Conservation (phyloP, 2,113 vertebrate species). For the Rhinopomastus cyanomelas region DNA sequence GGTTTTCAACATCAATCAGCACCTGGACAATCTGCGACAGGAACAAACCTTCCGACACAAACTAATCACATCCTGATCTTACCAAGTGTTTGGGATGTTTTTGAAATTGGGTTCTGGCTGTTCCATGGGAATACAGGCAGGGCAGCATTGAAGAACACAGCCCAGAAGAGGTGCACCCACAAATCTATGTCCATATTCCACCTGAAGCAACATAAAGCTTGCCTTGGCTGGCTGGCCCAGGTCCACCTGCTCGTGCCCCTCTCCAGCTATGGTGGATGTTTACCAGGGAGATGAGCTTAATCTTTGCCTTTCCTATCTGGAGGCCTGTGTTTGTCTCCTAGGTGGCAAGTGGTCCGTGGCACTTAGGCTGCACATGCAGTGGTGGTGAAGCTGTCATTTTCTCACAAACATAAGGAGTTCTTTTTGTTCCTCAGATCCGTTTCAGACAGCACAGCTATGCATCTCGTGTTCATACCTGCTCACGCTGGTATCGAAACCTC, state of each 20-base stretch:
- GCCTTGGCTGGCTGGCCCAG: no score
- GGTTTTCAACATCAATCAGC: background rate
- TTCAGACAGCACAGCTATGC: background rate
- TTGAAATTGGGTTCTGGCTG: background rate
- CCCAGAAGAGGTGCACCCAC: rapidly evolving
- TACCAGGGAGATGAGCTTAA: background rate
- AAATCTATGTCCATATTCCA: background rate
- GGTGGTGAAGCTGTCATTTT: background rate
- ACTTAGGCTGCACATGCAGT: background rate
- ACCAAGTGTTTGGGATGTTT: background rate
- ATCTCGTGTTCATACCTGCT: background rate
- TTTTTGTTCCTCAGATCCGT: background rate
- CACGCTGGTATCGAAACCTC: background rate
- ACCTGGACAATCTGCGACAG: background rate
- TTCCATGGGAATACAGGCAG: background rate
- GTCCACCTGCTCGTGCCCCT: no score
- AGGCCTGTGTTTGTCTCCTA: background rate
- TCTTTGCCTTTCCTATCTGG: background rate
- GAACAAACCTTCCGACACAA: background rate
- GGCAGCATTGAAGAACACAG: background rate
- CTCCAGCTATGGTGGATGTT: rapidly evolving
- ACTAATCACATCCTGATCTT: background rate
- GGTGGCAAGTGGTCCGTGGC: background rate
- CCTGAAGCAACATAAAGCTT: background rate
- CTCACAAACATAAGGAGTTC: background rate